Base-by-base conservation (phyloP, 2,888 invertebrate species). In the Ophion costatus region DNA sequence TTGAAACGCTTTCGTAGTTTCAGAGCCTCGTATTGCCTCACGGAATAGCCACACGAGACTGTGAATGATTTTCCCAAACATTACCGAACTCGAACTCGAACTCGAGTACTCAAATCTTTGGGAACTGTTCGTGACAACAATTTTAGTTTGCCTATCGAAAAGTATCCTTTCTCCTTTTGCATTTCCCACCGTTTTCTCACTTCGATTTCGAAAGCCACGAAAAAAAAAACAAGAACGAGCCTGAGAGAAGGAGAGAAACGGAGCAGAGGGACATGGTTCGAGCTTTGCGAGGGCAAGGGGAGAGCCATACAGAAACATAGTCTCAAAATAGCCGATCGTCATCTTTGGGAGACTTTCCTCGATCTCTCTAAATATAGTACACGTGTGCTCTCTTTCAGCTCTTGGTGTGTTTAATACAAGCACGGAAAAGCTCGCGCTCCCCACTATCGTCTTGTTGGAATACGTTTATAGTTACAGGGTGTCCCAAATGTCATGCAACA, bases 251-350 rank as follows among this genome's bases (percentile, higher is more conserved):
- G 59, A 63, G 24, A 22, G 45, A 66, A n/a, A 56, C 45, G 17
- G 38, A 66, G 33, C 20, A 66, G 70, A 45, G 67, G 45, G 74
- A 78, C 81, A 78, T 81, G 70, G 80, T 75, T 74, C 56, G 73
- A 83, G 82, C 85, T 69, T 70, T 70, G 56, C 75, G 74, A 75
- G 82, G 76, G 74, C 79, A 64, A 51, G 59, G 84, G 56, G 78
- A 57, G 70, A 74, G 69, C 80, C 59, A 66, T 81, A 81, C 69
- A 75, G 84, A 66, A 77, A 82, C 84, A 76, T 66, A 71, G 61
- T 88, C 89, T 88, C 87, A 88, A 90, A 91, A 91, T 91, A 91
- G 90, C 90, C 70, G 87, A 90, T 89, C 89, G 88, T 88, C 90
- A 88, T 88, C 87, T 87, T 87, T 83, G 82, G 76, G 82, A 85